Percentiles rank a stretch among this genome's conserved stretches.
Conservation (phyloP, 2,888 invertebrate species). For the Phortica okadai region DNA sequence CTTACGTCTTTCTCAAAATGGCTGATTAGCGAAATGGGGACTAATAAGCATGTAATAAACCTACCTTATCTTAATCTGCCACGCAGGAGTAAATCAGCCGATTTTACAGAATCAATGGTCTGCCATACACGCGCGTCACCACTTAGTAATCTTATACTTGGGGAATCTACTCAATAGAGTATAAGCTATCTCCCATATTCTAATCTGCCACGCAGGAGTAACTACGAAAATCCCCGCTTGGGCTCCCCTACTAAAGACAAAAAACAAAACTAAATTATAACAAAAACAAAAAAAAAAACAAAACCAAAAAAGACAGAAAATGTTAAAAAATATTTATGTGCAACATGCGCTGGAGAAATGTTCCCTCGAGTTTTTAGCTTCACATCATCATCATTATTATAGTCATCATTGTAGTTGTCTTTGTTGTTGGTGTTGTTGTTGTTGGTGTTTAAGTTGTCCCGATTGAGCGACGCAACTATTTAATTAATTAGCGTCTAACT, state of each 20-base stretch:
- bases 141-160: no score
- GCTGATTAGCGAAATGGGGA: no score
- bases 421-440: neutral
- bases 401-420: neutral
- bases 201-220: no score
- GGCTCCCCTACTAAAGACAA: neutral
- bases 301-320: constrained; percentile 1
- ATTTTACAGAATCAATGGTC: no score
- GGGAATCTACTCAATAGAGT: no score
- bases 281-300: constrained; percentile 5
- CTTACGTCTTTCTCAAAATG: no score
- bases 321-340: constrained; percentile 20
- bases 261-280: neutral
- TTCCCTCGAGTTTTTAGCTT: constrained; percentile 12
- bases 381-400: neutral
- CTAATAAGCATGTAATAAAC: no score
- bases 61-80: no score
- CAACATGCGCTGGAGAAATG: constrained; percentile 20
- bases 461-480: constrained; percentile 25
- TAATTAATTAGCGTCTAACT: constrained; percentile 69
- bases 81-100: no score
- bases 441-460: neutral
- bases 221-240: no score
- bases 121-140: no score
- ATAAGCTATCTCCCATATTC: no score